Evolutionary conservation across 2,888 invertebrate species (phyloP).

Genomic region (Hydrotaea diabolus): DNA sequence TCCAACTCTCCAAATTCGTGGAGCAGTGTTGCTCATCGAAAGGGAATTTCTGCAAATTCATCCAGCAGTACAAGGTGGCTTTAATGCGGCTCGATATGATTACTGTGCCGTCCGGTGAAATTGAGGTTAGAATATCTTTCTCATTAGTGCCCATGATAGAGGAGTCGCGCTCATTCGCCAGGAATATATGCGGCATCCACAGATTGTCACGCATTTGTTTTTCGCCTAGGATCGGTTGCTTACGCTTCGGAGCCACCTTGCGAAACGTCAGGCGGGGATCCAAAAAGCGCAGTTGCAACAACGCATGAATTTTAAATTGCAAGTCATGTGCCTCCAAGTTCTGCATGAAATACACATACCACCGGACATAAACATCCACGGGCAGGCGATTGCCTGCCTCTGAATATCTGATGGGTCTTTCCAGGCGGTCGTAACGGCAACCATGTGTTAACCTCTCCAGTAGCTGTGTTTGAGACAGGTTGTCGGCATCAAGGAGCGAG

Average conservation of each 20-base stretch:
- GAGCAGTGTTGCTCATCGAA: constrained; percentile 92
- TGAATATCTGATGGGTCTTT: constrained; percentile 83
- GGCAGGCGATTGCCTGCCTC: constrained; percentile 82
- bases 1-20: constrained; percentile 91
- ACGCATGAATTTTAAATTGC: constrained; percentile 92
- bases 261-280: constrained; percentile 87
- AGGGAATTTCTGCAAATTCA: constrained; percentile 92
- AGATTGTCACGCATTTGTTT: constrained; percentile 86
- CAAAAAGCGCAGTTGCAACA: constrained; percentile 89
- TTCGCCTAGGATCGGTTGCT: constrained; percentile 87
- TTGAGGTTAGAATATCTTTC: constrained; percentile 89
- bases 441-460: constrained; percentile 86
- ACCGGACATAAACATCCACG: constrained; percentile 87
- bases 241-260: constrained; percentile 85
- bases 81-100: constrained; percentile 90
- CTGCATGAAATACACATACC: constrained; percentile 92
- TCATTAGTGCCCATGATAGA: constrained; percentile 89
- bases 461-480: constrained; percentile 88
- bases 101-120: constrained; percentile 90
- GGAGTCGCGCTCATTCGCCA: constrained; percentile 89
- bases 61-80: constrained; percentile 91
- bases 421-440: constrained; percentile 89
- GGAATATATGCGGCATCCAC: constrained; percentile 92
- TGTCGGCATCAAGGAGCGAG: constrained; percentile 82
- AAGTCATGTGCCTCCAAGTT: constrained; percentile 91